Evolutionary conservation across 1,140 invertebrate genomes (phyloP).

Genomic region (Ctenoplectra terminalis): DNA sequence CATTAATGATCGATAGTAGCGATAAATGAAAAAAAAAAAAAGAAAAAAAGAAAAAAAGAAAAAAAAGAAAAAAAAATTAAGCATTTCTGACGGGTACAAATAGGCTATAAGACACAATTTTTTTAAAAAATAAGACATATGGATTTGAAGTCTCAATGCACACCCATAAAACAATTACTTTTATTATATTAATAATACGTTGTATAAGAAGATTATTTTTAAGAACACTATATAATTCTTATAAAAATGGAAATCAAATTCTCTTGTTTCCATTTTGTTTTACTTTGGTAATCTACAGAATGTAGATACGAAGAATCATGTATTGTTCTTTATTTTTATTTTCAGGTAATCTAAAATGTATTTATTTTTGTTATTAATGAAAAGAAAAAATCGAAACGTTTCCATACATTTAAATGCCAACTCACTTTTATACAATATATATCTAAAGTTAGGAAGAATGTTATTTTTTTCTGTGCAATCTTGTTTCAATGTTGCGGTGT

Average conservation of each 20-base stretch:
- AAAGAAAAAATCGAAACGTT: constrained; percentile 36
- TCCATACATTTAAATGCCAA: constrained; percentile 64
- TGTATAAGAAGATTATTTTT: constrained; percentile 33
- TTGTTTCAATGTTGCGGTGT: constrained; percentile 77
- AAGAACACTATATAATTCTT: constrained; percentile 42
- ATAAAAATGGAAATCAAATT: not conserved
- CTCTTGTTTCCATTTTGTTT: constrained; percentile 25
- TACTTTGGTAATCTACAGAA: constrained; percentile 5
- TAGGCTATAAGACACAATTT: constrained; percentile 76
- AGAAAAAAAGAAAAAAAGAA: constrained; percentile 46
- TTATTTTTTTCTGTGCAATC: constrained; percentile 74
- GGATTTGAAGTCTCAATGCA: constrained; percentile 76
- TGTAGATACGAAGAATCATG: constrained; percentile 42
- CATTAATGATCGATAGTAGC: constrained; percentile 59
- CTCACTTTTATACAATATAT: constrained; percentile 65
- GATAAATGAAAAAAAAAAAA: constrained; percentile 56
- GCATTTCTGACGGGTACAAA: constrained; percentile 82
- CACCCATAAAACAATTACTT: constrained; percentile 53
- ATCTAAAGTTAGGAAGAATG: constrained; percentile 71
- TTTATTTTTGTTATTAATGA: constrained; percentile 46
- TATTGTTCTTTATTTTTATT: constrained; percentile 55
- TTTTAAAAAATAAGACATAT: constrained; percentile 69
- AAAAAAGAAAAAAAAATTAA: constrained; percentile 61
- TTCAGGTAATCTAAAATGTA: constrained; percentile 59
- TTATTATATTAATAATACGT: constrained; percentile 50